Percentiles rank a stretch among this genome's conserved stretches.
Conservation (phyloP, 2,113 vertebrate genomes). For the Dendrocopos noguchii region DNA sequence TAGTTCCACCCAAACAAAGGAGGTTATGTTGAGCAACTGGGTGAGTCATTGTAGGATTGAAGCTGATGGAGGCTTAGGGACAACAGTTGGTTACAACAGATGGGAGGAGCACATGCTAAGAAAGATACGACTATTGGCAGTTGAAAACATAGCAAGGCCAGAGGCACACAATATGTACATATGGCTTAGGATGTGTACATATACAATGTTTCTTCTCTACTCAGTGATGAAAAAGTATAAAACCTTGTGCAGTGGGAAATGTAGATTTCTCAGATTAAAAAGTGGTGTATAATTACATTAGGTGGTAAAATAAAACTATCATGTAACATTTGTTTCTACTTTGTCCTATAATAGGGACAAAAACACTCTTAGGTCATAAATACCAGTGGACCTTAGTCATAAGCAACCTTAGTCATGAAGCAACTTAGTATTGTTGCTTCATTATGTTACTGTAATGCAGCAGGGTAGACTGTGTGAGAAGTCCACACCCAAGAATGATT, state of each 20-base stretch:
- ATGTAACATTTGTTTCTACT: not conserved
- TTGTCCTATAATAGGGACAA: not conserved
- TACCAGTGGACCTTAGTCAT: not conserved
- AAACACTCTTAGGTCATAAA: slow-evolving; percentile 13
- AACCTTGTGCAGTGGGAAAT: not conserved
- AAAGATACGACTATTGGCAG: not conserved
- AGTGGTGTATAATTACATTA: not conserved
- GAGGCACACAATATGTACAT: not conserved
- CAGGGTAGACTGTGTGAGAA: not conserved
- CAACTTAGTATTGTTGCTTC: not conserved
- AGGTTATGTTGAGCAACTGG: slow-evolving; percentile 41
- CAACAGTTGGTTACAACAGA: slow-evolving; percentile 40
- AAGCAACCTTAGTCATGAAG: not conserved
- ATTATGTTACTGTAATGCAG: not conserved
- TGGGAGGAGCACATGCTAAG: slow-evolving; percentile 32
- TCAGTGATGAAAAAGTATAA: not conserved
- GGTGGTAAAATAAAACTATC: not conserved
- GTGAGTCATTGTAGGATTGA: slow-evolving; percentile 5
- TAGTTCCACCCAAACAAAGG: slow-evolving; percentile 43
- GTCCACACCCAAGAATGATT: not conserved
- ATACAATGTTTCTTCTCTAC: not conserved
- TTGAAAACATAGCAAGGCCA: slow-evolving; percentile 1
- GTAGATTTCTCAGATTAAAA: not conserved
- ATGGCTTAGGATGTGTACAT: slow-evolving; percentile 18
- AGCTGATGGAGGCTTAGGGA: not conserved